These are phyloP conservation scores for Esox niger DNA, from an alignment of 2,113 vertebrate genomes.

Conservation along the genomic window DNA sequence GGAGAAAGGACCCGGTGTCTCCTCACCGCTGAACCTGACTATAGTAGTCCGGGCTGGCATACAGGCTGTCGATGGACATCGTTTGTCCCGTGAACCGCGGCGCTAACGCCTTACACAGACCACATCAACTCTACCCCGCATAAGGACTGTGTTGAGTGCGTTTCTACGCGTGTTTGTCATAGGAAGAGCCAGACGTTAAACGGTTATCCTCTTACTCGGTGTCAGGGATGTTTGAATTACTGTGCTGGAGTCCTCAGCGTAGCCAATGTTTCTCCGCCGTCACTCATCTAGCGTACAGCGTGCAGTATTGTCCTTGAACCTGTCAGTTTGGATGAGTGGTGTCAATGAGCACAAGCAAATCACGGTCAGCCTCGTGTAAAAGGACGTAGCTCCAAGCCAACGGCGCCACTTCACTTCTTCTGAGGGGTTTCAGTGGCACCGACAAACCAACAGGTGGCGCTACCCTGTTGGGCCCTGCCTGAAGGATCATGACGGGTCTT, in stretches of 20 bases:
- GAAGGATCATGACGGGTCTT: neutral
- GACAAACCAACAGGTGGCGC: conserved; percentile 5
- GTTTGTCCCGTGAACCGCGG: neutral
- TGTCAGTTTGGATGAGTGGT: neutral
- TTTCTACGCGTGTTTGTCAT: neutral
- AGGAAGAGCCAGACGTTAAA: neutral
- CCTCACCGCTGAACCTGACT: neutral
- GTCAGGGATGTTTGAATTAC: neutral
- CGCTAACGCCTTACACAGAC: too few species aligned
- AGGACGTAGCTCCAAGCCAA: neutral
- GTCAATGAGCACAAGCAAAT: conserved; percentile 10
- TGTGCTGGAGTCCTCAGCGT: neutral
- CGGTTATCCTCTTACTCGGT: neutral
- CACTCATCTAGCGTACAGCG: neutral
- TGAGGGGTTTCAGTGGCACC: neutral
- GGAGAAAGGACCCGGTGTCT: neutral
- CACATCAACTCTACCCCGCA: too few species aligned
- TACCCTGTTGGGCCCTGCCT: conserved; percentile 26
- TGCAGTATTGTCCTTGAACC: conserved; percentile 8
- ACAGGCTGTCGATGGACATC: neutral
- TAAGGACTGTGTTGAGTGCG: neutral
- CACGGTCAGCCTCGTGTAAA: conserved; percentile 15
- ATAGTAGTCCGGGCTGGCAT: neutral
- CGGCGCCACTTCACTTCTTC: neutral
- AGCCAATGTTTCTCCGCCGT: neutral